A percentile compares a stretch with the other conserved stretches of the same genome.
Conservation (phyloP, 2,888 invertebrate genomes). For the Trachelus troglodyta region DNA sequence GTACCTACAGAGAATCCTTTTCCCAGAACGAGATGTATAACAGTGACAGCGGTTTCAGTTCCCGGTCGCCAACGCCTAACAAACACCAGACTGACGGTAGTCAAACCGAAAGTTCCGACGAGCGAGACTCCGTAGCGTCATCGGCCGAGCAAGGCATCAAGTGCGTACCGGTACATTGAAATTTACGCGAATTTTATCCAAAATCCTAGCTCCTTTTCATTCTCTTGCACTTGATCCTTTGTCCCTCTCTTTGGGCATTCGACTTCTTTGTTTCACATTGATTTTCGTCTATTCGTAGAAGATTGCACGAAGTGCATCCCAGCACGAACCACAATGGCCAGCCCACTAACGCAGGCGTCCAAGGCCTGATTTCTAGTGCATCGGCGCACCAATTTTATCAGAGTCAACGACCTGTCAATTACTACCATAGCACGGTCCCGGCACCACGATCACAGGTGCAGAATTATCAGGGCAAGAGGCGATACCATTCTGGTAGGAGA, state of each 20-base stretch:
- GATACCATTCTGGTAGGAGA: constrained; percentile 52
- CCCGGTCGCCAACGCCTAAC: constrained; percentile 61
- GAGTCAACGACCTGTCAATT: constrained; percentile 44
- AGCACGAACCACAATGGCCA: constrained; percentile 18
- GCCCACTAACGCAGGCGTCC: constrained; percentile 29
- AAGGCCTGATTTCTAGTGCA: constrained; percentile 42
- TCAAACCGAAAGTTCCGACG: constrained; percentile 60
- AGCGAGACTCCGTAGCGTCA: constrained; percentile 57
- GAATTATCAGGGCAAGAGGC: constrained; percentile 59
- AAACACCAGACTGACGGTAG: constrained; percentile 52
- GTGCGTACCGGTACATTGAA: constrained; percentile 37
- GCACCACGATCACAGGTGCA: constrained; percentile 48
- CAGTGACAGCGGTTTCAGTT: constrained; percentile 61
- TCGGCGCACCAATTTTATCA: constrained; percentile 53
- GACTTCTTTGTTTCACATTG: not conserved
- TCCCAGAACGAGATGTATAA: constrained; percentile 45
- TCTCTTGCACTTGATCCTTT: not conserved
- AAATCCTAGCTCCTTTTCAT: not conserved
- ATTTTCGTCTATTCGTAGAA: constrained; percentile 36
- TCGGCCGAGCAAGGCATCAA: constrained; percentile 51
- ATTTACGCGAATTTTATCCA: not conserved
- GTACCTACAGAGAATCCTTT: constrained; percentile 41
- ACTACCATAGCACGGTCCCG: constrained; percentile 41
- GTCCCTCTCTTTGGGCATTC: not conserved
- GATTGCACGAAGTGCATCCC: constrained; percentile 40